A percentile compares a stretch with the other conserved stretches of the same genome.
phyloP scores from a whole-genome alignment of 2,888 invertebrate genomes.

The Scelioninae gen. 1 region DNA sequence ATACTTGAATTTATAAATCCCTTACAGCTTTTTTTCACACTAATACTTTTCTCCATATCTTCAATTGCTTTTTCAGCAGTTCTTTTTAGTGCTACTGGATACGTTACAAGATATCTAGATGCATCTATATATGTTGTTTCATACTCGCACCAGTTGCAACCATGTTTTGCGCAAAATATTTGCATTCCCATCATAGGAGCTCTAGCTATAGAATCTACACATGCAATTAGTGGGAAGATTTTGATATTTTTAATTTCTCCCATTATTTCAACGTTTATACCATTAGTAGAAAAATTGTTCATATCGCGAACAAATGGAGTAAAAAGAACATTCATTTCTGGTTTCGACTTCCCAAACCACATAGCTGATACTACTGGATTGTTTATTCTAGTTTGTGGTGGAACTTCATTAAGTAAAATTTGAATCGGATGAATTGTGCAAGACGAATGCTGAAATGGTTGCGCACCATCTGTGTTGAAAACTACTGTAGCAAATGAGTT shows the following conservation, averaged over 20 bases:
- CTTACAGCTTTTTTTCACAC: too few relatives aligned
- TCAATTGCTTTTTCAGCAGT: too few relatives aligned
- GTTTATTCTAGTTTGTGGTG: slow-evolving; percentile 37
- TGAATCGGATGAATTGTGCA: slow-evolving; percentile 56
- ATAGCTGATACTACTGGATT: slow-evolving; percentile 46
- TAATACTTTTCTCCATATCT: too few relatives aligned
- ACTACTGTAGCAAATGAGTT: slow-evolving; percentile 49
- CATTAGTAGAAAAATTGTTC: slow-evolving; percentile 42
- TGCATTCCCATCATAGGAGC: slow-evolving; percentile 65
- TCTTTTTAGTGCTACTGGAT: too few relatives aligned
- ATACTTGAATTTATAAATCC: too few relatives aligned
- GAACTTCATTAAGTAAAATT: slow-evolving; percentile 50
- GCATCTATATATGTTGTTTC: neutral
- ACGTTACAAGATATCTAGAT: too few relatives aligned
- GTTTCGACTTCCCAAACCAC: slow-evolving; percentile 63
- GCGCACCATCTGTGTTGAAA: slow-evolving; percentile 40
- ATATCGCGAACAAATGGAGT: slow-evolving; percentile 12
- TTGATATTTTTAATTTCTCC: slow-evolving; percentile 39
- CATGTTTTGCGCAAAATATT: slow-evolving; percentile 50
- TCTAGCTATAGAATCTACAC: slow-evolving; percentile 62
- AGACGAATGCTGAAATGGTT: slow-evolving; percentile 47
- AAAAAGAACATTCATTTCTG: slow-evolving; percentile 59
- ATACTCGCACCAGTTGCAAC: slow-evolving; percentile 65
- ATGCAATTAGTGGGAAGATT: slow-evolving; percentile 42
- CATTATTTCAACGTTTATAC: slow-evolving; percentile 37